phyloP scores from a whole-genome alignment of 2,888 invertebrate genomes.

The Drosophila rubida region DNA sequence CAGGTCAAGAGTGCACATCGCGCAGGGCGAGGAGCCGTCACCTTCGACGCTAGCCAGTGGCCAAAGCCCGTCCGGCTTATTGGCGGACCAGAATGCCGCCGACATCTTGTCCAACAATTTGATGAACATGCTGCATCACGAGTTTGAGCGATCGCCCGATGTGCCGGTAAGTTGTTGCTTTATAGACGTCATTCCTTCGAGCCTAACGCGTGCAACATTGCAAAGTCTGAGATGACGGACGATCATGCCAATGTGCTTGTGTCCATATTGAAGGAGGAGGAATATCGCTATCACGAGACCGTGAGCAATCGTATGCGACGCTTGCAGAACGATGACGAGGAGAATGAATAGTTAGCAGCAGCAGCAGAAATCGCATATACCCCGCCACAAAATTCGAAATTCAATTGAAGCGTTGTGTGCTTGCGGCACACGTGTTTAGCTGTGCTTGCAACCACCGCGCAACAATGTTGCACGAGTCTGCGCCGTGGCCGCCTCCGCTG shows the following conservation, averaged over 20 bases:
- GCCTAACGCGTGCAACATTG: background rate
- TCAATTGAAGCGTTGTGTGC: background rate
- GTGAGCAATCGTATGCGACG: too few species aligned
- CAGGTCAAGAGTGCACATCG: background rate
- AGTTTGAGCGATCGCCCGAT: background rate
- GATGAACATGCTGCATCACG: background rate
- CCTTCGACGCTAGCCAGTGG: background rate
- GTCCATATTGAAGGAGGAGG: background rate
- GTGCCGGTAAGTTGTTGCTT: background rate
- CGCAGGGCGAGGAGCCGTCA: background rate
- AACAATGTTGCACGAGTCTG: slow-evolving; percentile 50
- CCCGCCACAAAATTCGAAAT: slow-evolving; percentile 17
- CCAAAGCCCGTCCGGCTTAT: background rate
- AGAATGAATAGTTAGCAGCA: background rate
- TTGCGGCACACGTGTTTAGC: slow-evolving; percentile 22
- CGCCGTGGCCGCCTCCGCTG: slow-evolving; percentile 34
- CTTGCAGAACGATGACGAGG: too few species aligned
- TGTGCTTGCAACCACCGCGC: slow-evolving; percentile 16
- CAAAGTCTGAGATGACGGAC: background rate
- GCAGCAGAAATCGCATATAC: background rate
- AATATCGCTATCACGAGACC: background rate
- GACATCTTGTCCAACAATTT: background rate
- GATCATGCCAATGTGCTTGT: background rate
- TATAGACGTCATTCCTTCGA: background rate
- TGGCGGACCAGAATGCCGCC: background rate